Base-by-base conservation (phyloP, 2,797 vertebrate species). In the Lepus townsendii region DNA sequence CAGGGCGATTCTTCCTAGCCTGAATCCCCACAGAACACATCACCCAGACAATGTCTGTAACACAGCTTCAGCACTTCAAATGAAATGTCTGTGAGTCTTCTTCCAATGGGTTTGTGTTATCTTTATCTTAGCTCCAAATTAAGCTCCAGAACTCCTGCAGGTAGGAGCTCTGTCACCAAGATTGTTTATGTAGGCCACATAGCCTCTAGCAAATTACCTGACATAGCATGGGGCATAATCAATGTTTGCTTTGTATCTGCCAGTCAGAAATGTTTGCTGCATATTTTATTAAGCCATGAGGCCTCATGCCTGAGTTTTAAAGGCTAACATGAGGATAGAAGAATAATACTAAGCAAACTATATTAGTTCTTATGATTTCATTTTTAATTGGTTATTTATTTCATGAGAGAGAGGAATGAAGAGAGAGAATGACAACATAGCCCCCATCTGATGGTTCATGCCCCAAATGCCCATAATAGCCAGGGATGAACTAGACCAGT, bases 1-100 rank as follows among this genome's bases (percentile, higher is more conserved):
- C 76, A 91, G 77, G 94, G 72, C 35, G 66, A 94, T 20, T 76
- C 92, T 96, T 97, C 93, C 94, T 95, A 38, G 80, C 94, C 30
- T 16, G 35, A 92, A 76, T 92, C 63, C 94, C 83, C 57, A 42
- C 0, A 60, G 90, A 57, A 73, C 57, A n/a, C 9, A 82, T 76
- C 88, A 92, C 42, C 78, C 90, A 96, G 89, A 96, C 57, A 54
- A 54, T 60, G 66, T 94, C 69, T 94, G 63, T 0, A 52, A 38
- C 2, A 9, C 14, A 69, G 54, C 62, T 35, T 92, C 3, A 83
- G 85, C 85, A 65, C n/a, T 91, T 86, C 42, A 62, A 77, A 72
- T 91, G 38, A 94, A 92, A 82, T 68, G 50, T 68, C 95, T 93
- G 57, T 88, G 50, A 86, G 50, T 66, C 83, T 76, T 85, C 73